phyloP scores from a whole-genome alignment of 2,113 vertebrate species.

The Prietella phreatophila region DNA sequence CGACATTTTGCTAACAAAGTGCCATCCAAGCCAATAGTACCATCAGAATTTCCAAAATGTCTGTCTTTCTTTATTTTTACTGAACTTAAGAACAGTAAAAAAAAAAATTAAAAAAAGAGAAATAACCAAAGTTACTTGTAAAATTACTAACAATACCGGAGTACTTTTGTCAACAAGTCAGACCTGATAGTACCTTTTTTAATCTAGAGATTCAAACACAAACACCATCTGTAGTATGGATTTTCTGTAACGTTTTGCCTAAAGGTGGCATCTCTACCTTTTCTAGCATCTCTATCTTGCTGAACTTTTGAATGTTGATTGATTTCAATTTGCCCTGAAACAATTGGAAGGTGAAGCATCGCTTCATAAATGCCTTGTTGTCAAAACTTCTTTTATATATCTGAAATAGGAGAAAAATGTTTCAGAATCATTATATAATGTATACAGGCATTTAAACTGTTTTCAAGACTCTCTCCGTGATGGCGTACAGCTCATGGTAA shows the following conservation, averaged over 20 bases:
- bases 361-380: neutral
- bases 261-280: neutral
- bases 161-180: neutral
- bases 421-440: neutral
- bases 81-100: neutral
- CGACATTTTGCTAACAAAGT: neutral
- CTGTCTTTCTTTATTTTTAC: neutral
- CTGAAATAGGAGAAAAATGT: too few species aligned
- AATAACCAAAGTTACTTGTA: neutral
- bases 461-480: neutral
- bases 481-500: neutral
- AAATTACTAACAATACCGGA: neutral
- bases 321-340: slow-evolving; percentile 1
- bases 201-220: neutral
- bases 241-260: neutral
- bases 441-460: neutral
- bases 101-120: too few species aligned
- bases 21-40: neutral
- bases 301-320: neutral
- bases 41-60: neutral
- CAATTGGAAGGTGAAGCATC: neutral
- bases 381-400: neutral
- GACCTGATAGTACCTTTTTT: neutral
- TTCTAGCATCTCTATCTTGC: neutral
- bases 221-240: neutral